phyloP scores from a whole-genome alignment of 2,888 invertebrate genomes.

The Toxonevra muliebris region DNA sequence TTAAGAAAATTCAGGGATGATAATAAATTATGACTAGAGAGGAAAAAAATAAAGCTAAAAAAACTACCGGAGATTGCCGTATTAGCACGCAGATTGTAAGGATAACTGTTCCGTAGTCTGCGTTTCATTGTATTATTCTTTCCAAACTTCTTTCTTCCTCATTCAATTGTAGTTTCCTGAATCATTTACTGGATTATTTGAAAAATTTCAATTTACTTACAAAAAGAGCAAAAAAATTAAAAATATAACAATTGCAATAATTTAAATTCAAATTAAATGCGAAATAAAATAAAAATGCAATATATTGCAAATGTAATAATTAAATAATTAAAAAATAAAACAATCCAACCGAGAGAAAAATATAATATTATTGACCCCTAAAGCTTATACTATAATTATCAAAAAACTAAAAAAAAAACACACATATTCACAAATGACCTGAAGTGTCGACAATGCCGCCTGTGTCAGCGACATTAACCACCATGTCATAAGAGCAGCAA shows the following conservation, averaged over 20 bases:
- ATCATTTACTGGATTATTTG: too few species aligned
- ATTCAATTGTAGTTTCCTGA: too few species aligned
- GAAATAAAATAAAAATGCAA: neutral
- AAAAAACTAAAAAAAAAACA: neutral
- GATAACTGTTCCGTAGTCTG: too few species aligned
- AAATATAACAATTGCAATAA: neutral
- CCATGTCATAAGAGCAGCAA: too few species aligned
- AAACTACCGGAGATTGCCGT: too few species aligned
- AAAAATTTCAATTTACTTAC: too few species aligned
- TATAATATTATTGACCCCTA: neutral
- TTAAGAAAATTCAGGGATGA: too few species aligned
- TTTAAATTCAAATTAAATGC: neutral
- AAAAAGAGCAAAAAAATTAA: neutral
- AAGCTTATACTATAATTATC: neutral
- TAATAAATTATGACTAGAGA: too few species aligned
- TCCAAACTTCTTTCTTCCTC: too few species aligned
- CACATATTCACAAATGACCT: neutral
- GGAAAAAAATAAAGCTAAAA: too few species aligned
- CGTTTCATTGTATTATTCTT: too few species aligned
- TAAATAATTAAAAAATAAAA: neutral
- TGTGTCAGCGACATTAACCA: slow-evolving; percentile 1
- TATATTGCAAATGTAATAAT: neutral
- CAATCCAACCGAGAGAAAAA: neutral
- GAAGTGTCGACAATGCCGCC: slow-evolving; percentile 12
- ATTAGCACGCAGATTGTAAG: too few species aligned